Evolutionary conservation across 2,113 vertebrate species (phyloP), one percentile per base, ranked within the genome.

Genomic region (Arothron firmamentum): DNA sequence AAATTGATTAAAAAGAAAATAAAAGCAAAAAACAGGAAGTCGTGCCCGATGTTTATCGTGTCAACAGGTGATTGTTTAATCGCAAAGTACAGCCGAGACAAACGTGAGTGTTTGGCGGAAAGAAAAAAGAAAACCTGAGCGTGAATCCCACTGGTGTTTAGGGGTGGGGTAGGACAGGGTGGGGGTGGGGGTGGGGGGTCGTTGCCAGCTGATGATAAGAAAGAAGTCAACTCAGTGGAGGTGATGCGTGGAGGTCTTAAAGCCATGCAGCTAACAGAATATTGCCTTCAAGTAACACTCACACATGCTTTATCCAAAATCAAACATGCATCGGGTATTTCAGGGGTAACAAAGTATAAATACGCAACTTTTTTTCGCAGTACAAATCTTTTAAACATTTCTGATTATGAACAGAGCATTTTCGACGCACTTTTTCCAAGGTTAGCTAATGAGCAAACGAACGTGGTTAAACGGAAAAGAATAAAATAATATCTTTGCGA

Each of bases 191-290:
- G 48, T 65, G 56, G 59, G 31, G 78, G 52, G 53, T 70, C 42
- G 65, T 70, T 14, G 41, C 57, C 71, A 67, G 67, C 72, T 64
- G 69, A 80, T 73, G 65, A 67, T 41, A 61, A 56, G 62, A 42
- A 67, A n/a, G 55, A 78, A 63, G 53, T 75, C 38, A 78, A 77
- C 70, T 83, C 72, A 59, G 77, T 77, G 49, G 55, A 81, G 79
- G 19, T 62, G 71, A 76, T 48, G 62, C 54, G 79, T 79, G 78
- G 76, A 74, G 72, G 70, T 83, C 74, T 75, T 56, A 65, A 87
- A 87, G 85, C 85, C 89, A 90, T 90, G 89, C 89, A 90, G 72
- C 63, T 67, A 88, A 89, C 79, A 80, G 75, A 88, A 89, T 79
- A 81, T 82, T 75, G 82, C 85, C 82, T 81, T 87, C 77, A 85